A percentile compares a stretch with the other conserved stretches of the same genome.
These are phyloP conservation scores for Epistrophe eligans DNA, from an alignment of 2,888 invertebrate genomes.

Conservation along the genomic window DNA sequence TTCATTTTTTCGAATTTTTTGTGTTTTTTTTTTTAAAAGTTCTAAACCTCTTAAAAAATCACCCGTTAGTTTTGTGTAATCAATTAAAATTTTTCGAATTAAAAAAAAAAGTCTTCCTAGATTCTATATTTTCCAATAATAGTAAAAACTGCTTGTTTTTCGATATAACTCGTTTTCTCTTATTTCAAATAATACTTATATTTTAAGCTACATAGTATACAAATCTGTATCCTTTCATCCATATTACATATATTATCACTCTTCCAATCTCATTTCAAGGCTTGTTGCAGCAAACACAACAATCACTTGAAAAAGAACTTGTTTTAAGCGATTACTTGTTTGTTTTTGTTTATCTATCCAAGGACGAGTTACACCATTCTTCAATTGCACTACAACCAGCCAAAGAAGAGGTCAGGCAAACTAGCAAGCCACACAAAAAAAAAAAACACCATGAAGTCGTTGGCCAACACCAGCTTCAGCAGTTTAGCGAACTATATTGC, in stretches of 20 bases:
- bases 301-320: slow-evolving; percentile 19
- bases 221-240: not conserved
- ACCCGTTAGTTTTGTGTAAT: too few relatives aligned
- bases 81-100: too few relatives aligned
- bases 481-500: slow-evolving; percentile 26
- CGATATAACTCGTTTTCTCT: too few relatives aligned
- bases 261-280: slow-evolving; percentile 3
- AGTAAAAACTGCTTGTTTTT: too few relatives aligned
- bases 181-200: too few relatives aligned
- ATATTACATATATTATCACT: too few relatives aligned
- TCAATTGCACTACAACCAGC: not conserved
- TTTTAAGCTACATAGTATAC: too few relatives aligned
- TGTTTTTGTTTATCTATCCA: not conserved
- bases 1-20: too few relatives aligned
- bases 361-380: slow-evolving; percentile 31
- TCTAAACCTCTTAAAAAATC: too few relatives aligned
- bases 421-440: not conserved
- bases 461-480: not conserved
- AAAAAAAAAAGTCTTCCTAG: too few relatives aligned
- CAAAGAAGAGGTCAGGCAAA: slow-evolving; percentile 18
- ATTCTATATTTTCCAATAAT: too few relatives aligned
- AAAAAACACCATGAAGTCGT: slow-evolving; percentile 8
- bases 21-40: too few relatives aligned
- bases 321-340: not conserved
- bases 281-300: not conserved